Conservation (phyloP, 2,888 invertebrate genomes). For the Dasysyrphus tricinctus region DNA sequence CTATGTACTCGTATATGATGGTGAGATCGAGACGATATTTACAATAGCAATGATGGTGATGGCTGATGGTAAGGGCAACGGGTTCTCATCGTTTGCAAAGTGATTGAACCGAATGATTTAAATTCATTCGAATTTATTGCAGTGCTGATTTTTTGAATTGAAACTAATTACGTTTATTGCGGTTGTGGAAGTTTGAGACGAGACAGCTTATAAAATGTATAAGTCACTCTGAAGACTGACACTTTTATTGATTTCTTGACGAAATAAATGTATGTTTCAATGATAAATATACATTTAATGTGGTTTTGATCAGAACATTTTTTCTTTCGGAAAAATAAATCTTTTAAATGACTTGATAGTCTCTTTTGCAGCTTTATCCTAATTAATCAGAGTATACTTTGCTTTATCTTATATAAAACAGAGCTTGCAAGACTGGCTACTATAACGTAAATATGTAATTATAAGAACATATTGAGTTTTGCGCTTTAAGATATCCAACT, state of each 20-base stretch:
- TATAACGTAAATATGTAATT: too few relatives aligned
- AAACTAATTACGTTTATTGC: conserved; percentile 43
- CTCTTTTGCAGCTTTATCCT: too few relatives aligned
- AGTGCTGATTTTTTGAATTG: conserved; percentile 31
- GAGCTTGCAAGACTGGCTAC: too few relatives aligned
- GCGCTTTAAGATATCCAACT: too few relatives aligned
- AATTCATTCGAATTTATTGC: conserved; percentile 59
- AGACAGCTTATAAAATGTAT: background rate
- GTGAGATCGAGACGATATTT: conserved; percentile 8
- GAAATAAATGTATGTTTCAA: background rate
- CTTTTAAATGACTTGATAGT: background rate
- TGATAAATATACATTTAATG: background rate
- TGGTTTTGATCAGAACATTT: background rate
- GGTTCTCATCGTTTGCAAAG: conserved; percentile 7
- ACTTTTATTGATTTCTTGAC: background rate
- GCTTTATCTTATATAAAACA: too few relatives aligned
- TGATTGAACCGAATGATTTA: conserved; percentile 53
- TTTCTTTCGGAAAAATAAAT: background rate
- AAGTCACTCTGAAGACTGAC: background rate
- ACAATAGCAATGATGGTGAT: background rate
- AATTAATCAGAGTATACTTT: too few relatives aligned
- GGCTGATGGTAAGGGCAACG: background rate
- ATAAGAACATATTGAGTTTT: too few relatives aligned
- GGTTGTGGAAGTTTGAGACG: background rate
- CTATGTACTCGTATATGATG: background rate